Base-by-base conservation (phyloP, 2,113 vertebrate genomes). In the Desmodus rotundus region DNA sequence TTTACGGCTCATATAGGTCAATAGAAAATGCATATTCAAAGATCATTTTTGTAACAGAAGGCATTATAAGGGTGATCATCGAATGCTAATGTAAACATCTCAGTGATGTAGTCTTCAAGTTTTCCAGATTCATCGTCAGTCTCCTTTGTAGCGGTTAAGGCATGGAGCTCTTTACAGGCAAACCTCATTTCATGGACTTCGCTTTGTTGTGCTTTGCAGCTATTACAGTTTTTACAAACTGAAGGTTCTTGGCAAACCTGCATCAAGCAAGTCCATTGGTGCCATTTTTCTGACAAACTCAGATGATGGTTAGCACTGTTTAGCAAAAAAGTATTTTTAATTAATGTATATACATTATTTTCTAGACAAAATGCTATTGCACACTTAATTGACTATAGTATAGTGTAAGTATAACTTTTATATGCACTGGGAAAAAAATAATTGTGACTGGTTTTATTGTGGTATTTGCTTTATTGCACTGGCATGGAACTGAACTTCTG, bases 71-170 rank as follows among this genome's bases (percentile, higher is more conserved):
- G 94, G 96, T 99, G 98, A 98, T 99, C 98, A 65, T 99, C 99
- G 22, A 99, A 99, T 93, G 99, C 99, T 96, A 99, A 97, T 96
- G 99, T 99, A 72, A 99, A 98, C 15, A 99, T 99, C 98, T 99
- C 99, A 98, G 99, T 99, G 98, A 99, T 99, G 95, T 99, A 99
- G 97, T 99, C 99, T 98, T 99, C 98, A 97, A 99, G 89, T 97
- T 99, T 99, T 96, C 99, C 99, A 0, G 98, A 98, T 98, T 99
- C 99, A 28, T 98, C 99, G 97, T 99, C 99, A 70, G 99, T 99
- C 95, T 99, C 98, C 97, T 99, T 99, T 84, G 99, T 99, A 95
- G 99, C 99, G 61, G 99, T 99, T 65, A 99, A 98, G 95, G 99
- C 95, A 81, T 98, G 98, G 0, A 98, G 99, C 97, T 98, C 99